Evolutionary conservation across 92 coral and sea anemone species (phyloP).

Genomic region (Bergia sp.): DNA sequence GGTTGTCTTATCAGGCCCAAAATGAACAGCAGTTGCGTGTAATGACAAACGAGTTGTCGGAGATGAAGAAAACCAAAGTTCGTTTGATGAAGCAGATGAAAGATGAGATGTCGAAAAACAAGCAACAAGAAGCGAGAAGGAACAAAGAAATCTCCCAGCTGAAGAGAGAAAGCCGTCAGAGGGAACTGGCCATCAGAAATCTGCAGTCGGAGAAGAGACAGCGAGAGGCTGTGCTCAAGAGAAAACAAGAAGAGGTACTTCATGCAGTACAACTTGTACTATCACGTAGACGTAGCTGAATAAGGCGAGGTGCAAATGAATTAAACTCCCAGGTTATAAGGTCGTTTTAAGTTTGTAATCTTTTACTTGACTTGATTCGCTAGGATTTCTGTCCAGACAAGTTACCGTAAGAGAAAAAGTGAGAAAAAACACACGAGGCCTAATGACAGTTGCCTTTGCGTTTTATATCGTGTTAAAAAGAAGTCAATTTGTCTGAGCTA

Average conservation of each 20-base stretch:
- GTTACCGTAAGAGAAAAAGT: no score
- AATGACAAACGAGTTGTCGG: constrained; percentile 81
- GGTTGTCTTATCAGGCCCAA: constrained; percentile 61
- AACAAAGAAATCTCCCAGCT: constrained; percentile 89
- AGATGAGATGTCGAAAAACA: constrained; percentile 89
- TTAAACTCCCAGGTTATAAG: no score
- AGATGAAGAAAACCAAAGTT: constrained; percentile 89
- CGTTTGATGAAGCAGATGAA: constrained; percentile 97
- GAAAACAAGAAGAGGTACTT: constrained; percentile 94
- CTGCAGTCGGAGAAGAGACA: constrained; percentile 89
- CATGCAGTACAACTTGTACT: not conserved
- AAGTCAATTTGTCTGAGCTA: no score
- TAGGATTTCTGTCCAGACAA: no score
- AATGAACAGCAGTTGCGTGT: constrained; percentile 84
- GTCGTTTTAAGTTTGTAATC: no score
- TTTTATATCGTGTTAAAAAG: no score
- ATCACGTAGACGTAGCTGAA: not conserved
- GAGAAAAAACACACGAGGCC: no score
- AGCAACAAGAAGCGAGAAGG: constrained; percentile 84
- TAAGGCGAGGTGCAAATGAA: not conserved
- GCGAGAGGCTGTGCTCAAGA: constrained; percentile 79
- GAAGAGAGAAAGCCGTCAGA: constrained; percentile 84
- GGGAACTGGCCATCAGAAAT: constrained; percentile 85
- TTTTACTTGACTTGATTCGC: no score
- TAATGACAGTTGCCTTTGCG: no score